Evolutionary conservation across 1,140 invertebrate genomes (phyloP).

Genomic region (Drosophila pseudoobscura): DNA sequence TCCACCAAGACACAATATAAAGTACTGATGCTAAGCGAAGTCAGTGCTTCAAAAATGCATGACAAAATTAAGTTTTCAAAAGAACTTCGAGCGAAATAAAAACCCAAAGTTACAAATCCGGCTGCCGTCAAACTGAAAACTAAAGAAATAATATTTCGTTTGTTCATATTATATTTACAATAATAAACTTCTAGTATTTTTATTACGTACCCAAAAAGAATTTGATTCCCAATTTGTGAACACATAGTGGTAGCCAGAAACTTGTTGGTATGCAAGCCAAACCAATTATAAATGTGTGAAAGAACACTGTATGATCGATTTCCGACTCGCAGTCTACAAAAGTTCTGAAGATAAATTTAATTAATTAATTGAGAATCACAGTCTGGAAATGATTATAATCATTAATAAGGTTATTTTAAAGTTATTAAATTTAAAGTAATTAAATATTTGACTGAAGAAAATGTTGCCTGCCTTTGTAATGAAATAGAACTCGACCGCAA

Average conservation of each 20-base stretch:
- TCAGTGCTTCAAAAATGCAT: slow-evolving; percentile 90
- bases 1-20: slow-evolving; percentile 91
- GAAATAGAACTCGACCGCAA: too few species aligned
- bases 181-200: too few species aligned
- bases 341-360: background rate
- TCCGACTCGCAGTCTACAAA: slow-evolving; percentile 7
- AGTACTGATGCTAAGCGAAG: slow-evolving; percentile 89
- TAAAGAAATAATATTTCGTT: slow-evolving; percentile 7
- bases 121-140: slow-evolving; percentile 89
- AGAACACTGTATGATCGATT: slow-evolving; percentile 10
- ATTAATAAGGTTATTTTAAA: too few species aligned
- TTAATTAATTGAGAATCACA: too few species aligned
- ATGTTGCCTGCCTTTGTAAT: too few species aligned
- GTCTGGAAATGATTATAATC: too few species aligned
- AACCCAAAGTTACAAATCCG: slow-evolving; percentile 89
- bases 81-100: slow-evolving; percentile 89
- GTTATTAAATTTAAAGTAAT: too few species aligned
- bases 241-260: slow-evolving; percentile 19
- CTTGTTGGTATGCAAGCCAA: slow-evolving; percentile 21
- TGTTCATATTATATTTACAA: too few species aligned
- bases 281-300: slow-evolving; percentile 19
- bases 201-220: slow-evolving; percentile 19
- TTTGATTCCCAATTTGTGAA: slow-evolving; percentile 14
- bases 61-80: slow-evolving; percentile 89
- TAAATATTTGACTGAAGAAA: too few species aligned